These are phyloP conservation scores for Abrostola triplasia DNA, from an alignment of 2,888 invertebrate species.

Conservation along the genomic window DNA sequence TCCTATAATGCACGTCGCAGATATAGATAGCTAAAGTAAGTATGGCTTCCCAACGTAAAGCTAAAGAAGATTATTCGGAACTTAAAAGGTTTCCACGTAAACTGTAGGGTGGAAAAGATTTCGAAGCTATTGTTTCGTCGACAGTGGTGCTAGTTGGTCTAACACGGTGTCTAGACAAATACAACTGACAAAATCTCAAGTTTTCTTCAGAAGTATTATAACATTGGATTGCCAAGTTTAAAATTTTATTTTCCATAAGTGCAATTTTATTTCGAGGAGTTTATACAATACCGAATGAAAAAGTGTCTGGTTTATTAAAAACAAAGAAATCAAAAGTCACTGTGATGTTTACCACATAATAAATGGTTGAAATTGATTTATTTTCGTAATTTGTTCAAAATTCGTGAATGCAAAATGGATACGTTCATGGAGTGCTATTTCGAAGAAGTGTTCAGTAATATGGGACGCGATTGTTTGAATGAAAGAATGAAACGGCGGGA, in stretches of 20 bases:
- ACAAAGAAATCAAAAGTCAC: slow-evolving; percentile 41
- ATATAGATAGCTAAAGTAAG: slow-evolving; percentile 23
- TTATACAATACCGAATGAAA: slow-evolving; percentile 4
- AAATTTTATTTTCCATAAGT: neutral
- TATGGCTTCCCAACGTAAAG: slow-evolving; percentile 73
- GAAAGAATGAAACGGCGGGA: slow-evolving; percentile 91
- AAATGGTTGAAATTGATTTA: neutral
- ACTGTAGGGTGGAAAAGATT: slow-evolving; percentile 65
- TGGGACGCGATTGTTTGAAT: slow-evolving; percentile 92
- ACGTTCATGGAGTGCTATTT: slow-evolving; percentile 94
- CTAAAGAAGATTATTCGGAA: slow-evolving; percentile 75
- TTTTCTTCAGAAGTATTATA: no score
- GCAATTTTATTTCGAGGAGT: slow-evolving; percentile 5
- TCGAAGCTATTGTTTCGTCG: slow-evolving; percentile 59
- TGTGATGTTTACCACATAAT: slow-evolving; percentile 25
- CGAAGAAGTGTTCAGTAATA: slow-evolving; percentile 91
- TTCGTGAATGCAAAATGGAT: slow-evolving; percentile 88
- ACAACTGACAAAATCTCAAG: no score
- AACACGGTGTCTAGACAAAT: neutral
- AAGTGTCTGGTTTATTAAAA: slow-evolving; percentile 29
- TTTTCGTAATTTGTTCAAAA: slow-evolving; percentile 9
- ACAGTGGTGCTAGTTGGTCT: slow-evolving; percentile 27
- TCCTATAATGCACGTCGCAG: slow-evolving; percentile 12
- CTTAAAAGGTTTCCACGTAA: slow-evolving; percentile 70
- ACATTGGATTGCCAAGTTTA: neutral